Base-by-base conservation (phyloP, 2,113 vertebrate genomes). In the Sceloporus tristichus region DNA sequence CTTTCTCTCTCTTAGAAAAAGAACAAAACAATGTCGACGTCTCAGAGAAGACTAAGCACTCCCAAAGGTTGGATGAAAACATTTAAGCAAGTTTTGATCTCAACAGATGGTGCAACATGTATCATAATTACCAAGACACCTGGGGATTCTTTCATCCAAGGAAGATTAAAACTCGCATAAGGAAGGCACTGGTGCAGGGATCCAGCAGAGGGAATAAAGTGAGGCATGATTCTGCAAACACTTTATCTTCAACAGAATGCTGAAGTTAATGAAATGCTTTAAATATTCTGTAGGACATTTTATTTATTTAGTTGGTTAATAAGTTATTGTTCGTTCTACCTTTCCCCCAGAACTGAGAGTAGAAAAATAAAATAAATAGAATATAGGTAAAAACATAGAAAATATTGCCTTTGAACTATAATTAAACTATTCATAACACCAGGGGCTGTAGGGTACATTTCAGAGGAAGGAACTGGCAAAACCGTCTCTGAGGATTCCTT, bases 1-100 rank as follows among this genome's bases (percentile, higher is more conserved):
- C 59, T 62, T 27, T 27, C 25, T 94, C 92, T 18, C 71, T 88
- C 48, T 83, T 59, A 42, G 34, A 53, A 68, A 77, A 90, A 34
- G 79, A 88, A 88, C 90, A 88, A 93, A 95, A 93, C 82, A 83
- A 90, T 90, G 85, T 42, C 83, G 90, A 89, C 90, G 91, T 87
- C 89, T 95, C 91, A 91, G 73, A 83, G 87, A 92, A 92, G 85
- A 86, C 78, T 88, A 92, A 93, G 91, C 91, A 88, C 48, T 90
- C 88, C 62, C 62, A 85, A 89, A 94, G 90, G 74, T 29, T 84
- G 85, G 88, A 90, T 91, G 81, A 88, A 62, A 68, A 79, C 90
- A 91, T 88, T 66, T 76, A 88, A 93, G 66, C 13, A 90, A 42
- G 40, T 13, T 94, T 93, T 84, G 77, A 73, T 59, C 7, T 16